Evolutionary conservation across 2,888 invertebrate species (phyloP).

Genomic region (Lochmaea capreae): DNA sequence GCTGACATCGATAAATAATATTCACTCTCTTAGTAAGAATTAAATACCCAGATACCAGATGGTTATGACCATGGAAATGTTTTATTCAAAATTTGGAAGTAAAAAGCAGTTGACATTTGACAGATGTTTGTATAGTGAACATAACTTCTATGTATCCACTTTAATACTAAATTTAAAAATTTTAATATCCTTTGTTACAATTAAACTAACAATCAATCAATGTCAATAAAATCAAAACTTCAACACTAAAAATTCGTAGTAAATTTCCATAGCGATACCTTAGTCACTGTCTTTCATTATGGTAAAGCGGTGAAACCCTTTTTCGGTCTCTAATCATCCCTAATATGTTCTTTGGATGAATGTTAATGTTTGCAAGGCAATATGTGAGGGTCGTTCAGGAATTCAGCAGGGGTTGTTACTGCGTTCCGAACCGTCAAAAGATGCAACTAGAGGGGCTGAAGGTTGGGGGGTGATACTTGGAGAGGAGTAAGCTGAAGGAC

Average conservation of each 20-base stretch:
- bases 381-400: conserved; percentile 40
- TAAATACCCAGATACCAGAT: too few relatives aligned
- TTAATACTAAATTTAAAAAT: too few relatives aligned
- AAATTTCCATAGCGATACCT: not conserved
- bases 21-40: too few relatives aligned
- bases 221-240: conserved; percentile 1
- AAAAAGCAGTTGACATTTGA: too few relatives aligned
- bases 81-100: too few relatives aligned
- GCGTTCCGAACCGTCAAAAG: conserved; percentile 22
- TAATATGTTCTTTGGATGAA: conserved; percentile 50
- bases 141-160: too few relatives aligned
- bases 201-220: not conserved
- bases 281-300: not conserved
- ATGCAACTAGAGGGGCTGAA: conserved; percentile 9
- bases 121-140: too few relatives aligned
- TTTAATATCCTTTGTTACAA: too few relatives aligned
- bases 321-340: conserved; percentile 54
- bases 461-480: not conserved
- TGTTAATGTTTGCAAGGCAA: conserved; percentile 49
- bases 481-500: conserved; percentile 4
- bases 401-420: conserved; percentile 32
- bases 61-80: too few relatives aligned
- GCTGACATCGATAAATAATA: too few relatives aligned
- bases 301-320: conserved; percentile 51
- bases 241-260: not conserved